Evolutionary conservation across 2,797 vertebrate genomes (phyloP), one percentile per base, ranked within the genome.

Genomic region (Helicolenus hilgendorfi): DNA sequence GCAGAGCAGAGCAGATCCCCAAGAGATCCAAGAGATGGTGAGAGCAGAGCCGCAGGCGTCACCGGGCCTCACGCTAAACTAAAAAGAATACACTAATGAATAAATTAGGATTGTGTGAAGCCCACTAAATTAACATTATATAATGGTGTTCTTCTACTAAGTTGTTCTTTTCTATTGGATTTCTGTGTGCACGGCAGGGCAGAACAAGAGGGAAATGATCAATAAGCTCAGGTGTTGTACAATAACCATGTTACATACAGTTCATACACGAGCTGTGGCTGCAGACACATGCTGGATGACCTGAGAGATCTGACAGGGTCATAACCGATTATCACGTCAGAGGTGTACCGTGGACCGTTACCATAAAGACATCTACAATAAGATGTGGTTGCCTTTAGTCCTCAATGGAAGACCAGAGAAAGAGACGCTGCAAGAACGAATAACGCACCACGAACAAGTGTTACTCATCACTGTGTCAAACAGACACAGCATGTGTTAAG

Each of bases 71-170:
- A 62, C 59, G 53, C 63, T 65, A 63, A 29, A 78, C 26, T 88
- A 74, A 31, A 45, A 72, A 60, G 14, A 81, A 74, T 22, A 4
- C 26, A 11, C 56, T 87, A 74, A 91, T 91, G 49, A 90, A 83
- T 84, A 72, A 81, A 81, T 53, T 38, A 86, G 74, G 53, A 27
- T 56, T 27, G 5, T 58, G 26, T 65, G 6, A 64, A 78, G 1
- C 29, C n/a, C 10, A 14, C 3, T 3, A 3, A 29, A 36, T 20
- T 70, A 5, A 11, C 5, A 4, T 38, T 27, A 26, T 0, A 1
- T 31, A 20, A 49, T 15, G 7, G 41, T n/a, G 6, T 26, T 41
- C 2, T 62, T 63, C 7, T 11, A 7, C 22, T 4, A 11, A 59
- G 10, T 22, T 26, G 6, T 69, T 38, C 22, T 49, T n/a, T 59